phyloP scores from a whole-genome alignment of 1,140 invertebrate species.

The Calliopsis andreniformis region DNA sequence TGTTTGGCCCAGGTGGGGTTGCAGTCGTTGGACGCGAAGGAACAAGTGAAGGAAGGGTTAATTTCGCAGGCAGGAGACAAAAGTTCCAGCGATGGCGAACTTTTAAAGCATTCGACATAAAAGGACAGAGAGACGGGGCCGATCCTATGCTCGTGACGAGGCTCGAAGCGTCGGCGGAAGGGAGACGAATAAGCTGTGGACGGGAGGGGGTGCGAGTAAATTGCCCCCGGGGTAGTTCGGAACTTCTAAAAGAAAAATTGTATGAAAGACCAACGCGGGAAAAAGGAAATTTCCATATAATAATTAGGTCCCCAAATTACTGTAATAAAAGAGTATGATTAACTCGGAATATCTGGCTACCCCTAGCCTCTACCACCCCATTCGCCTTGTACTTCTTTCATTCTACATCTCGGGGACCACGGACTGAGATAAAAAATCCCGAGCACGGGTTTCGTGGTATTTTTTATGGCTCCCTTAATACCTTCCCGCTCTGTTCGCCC shows the following conservation, averaged over 20 bases:
- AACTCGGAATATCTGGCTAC: conserved; percentile 61
- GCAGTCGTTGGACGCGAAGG: background rate
- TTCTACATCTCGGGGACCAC: background rate
- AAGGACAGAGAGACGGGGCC: conserved; percentile 50
- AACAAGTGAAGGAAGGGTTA: conserved; percentile 39
- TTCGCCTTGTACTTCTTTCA: background rate
- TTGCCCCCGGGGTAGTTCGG: conserved; percentile 61
- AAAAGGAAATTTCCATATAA: conserved; percentile 72
- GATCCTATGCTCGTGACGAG: conserved; percentile 23
- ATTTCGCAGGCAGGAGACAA: conserved; percentile 64
- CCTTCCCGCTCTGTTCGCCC: background rate
- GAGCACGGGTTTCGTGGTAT: background rate
- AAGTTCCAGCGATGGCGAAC: conserved; percentile 64
- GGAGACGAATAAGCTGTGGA: background rate
- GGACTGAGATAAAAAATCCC: background rate
- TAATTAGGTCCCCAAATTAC: conserved; percentile 74
- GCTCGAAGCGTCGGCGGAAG: background rate
- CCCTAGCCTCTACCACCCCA: conserved; percentile 17
- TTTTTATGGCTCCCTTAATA: conserved; percentile 9
- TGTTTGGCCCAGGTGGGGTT: background rate
- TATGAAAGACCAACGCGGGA: conserved; percentile 51
- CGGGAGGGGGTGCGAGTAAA: conserved; percentile 25
- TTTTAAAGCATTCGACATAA: conserved; percentile 70
- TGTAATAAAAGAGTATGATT: conserved; percentile 73
- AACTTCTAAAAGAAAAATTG: conserved; percentile 70